A percentile compares a stretch with the other conserved stretches of the same genome.
These are phyloP conservation scores for Drosophila varians DNA, from an alignment of 1,140 invertebrate genomes.

Conservation along the genomic window DNA sequence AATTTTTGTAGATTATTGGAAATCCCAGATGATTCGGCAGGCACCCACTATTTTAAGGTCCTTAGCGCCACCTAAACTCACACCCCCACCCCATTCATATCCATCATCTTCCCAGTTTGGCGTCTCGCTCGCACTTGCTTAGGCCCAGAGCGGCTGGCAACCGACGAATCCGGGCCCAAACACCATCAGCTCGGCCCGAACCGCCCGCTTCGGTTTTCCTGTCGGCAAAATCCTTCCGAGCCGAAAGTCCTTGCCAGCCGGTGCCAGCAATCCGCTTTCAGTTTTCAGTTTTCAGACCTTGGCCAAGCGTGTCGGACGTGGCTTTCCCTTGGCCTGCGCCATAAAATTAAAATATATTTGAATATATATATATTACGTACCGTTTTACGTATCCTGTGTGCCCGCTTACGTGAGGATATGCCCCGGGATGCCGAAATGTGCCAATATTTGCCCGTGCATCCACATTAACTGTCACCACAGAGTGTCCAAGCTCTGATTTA, in stretches of 20 bases:
- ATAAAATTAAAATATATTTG: not conserved
- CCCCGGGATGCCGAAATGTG: constrained; percentile 33
- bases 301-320: constrained; percentile 76
- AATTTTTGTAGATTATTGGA: not conserved
- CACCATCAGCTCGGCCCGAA: constrained; percentile 24
- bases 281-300: constrained; percentile 80
- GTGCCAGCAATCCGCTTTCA: constrained; percentile 48
- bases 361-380: constrained; percentile 46
- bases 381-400: constrained; percentile 31
- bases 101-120: constrained; percentile 27
- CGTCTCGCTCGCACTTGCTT: constrained; percentile 37
- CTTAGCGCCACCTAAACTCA: not conserved
- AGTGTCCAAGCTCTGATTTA: constrained; percentile 20
- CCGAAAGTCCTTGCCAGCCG: constrained; percentile 50
- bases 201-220: constrained; percentile 24
- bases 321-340: constrained; percentile 23
- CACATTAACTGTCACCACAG: constrained; percentile 50
- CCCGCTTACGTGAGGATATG: constrained; percentile 30
- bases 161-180: constrained; percentile 46
- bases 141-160: constrained; percentile 25
- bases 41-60: not conserved
- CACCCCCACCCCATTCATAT: constrained; percentile 4
- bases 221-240: constrained; percentile 16
- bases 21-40: not conserved
- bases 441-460: constrained; percentile 63